phyloP scores from a whole-genome alignment of 2,113 vertebrate species.

The Otocyon megalotis region DNA sequence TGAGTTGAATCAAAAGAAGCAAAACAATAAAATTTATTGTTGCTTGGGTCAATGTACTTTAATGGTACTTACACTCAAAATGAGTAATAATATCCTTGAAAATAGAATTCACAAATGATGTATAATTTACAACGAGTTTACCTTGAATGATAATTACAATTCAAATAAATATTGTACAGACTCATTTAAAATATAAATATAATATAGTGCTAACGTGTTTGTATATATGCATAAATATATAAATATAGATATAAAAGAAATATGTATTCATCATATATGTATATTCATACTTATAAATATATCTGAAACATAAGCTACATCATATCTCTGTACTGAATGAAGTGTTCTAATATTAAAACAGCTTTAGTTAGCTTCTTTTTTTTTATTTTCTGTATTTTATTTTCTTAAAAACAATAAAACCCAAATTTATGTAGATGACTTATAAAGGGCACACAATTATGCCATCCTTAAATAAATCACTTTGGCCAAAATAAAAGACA shows the following conservation, averaged over 20 bases:
- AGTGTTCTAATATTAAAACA: not conserved
- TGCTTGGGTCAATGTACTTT: not conserved
- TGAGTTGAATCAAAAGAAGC: not conserved
- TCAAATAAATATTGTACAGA: not conserved
- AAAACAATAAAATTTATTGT: not conserved
- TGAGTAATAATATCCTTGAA: not conserved
- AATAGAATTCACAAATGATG: not conserved
- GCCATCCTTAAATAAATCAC: not conserved
- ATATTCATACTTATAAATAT: not conserved
- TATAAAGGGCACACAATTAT: not conserved
- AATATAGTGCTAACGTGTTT: not conserved
- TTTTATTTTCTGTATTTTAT: not conserved
- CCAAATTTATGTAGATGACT: not conserved
- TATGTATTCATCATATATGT: not conserved
- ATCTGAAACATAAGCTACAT: not conserved
- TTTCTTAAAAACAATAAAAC: constrained; percentile 17
- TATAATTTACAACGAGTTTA: not conserved
- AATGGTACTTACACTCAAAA: not conserved
- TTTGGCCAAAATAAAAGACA: not conserved
- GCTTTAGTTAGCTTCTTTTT: not conserved
- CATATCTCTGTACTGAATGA: not conserved
- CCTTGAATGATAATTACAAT: not conserved
- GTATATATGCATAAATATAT: not conserved
- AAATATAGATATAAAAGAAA: not conserved
- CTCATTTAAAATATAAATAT: not conserved